Base-by-base conservation (phyloP, 2,888 invertebrate genomes). In the Orthonychiurus folsomi region DNA sequence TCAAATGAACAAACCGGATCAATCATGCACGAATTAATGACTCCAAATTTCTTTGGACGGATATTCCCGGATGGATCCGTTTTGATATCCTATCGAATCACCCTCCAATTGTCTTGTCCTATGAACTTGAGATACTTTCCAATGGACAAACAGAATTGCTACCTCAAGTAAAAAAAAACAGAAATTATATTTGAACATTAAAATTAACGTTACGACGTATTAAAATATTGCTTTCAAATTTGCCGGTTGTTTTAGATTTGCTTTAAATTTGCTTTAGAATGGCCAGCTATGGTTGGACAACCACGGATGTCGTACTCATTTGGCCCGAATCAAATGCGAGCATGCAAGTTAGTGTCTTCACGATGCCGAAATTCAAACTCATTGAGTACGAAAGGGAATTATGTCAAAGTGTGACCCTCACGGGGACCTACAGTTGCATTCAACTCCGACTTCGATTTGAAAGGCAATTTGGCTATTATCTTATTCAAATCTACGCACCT, bases 401-500 rank as follows among this genome's bases (percentile, higher is more conserved):
- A 5, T 57, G 57, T 21, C 5, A 3, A 9, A 59, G 48, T 48
- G 55, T 53, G 15, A 63, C 63, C 1, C 23, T 27, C 12, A 52
- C 63, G 2, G 60, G 63, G 20, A n/a, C 9, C 23, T 66, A 62
- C 58, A 60, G 60, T 26, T 66, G 66, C 25, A 50, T 66, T 3
- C 23, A 58, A 12, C 55, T 66, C 3, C 52, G 62, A 15, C 50
- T 67, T n/a, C 52, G 12, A 47, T 63, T 67, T 52, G 57, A 57
- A n/a, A 24, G 67, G 54, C 60, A 62, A 48, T 62, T 67, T 50
- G 66, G 69, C 1, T 70, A 60, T 60, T 70, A 70, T 59, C 37
- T 70, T 25, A 68, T 68, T 37, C 69, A 69, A 48, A 66, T 69
- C n/a, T 72, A 72, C 48, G n/a, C 64, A 5, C 72, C 72, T 1